Percentiles rank a stretch among this genome's conserved stretches.
These are phyloP conservation scores for Zosterops borbonicus DNA, from an alignment of 2,113 vertebrate genomes.

Conservation along the genomic window DNA sequence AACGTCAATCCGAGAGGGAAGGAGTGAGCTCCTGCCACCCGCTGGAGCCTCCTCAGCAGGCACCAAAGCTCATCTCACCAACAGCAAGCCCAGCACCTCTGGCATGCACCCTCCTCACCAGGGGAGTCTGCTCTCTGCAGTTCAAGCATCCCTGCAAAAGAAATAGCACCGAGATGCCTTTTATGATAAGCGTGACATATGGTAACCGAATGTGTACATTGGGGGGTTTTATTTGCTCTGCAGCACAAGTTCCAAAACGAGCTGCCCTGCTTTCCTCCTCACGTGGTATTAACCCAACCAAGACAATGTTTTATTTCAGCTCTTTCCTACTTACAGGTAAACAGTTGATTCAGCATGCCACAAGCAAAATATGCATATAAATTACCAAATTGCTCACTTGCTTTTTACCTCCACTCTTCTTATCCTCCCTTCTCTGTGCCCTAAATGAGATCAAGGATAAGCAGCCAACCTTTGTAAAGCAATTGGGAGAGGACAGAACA, in stretches of 20 bases:
- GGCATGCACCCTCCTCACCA: background rate
- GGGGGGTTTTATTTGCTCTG: constrained; percentile 51
- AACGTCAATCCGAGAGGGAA: background rate
- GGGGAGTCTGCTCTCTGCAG: background rate
- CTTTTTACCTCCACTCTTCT: background rate
- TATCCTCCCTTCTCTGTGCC: background rate
- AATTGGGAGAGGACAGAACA: background rate
- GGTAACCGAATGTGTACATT: constrained; percentile 41
- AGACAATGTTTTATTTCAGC: background rate
- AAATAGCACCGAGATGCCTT: background rate
- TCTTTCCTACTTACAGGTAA: constrained; percentile 14
- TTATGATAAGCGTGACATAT: constrained; percentile 52
- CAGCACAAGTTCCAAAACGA: constrained; percentile 51
- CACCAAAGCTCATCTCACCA: background rate
- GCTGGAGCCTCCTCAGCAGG: background rate
- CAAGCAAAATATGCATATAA: background rate
- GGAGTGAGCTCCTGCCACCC: background rate
- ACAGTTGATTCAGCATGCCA: background rate
- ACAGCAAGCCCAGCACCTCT: background rate
- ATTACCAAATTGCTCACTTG: background rate
- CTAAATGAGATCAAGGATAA: background rate
- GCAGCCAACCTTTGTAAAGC: background rate
- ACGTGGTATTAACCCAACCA: background rate
- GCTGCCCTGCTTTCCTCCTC: constrained; percentile 41
- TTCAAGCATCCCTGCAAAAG: constrained; percentile 40